Evolutionary conservation across 1,140 invertebrate species (phyloP), one percentile per base, ranked within the genome.

Genomic region (Solenopsis invicta): DNA sequence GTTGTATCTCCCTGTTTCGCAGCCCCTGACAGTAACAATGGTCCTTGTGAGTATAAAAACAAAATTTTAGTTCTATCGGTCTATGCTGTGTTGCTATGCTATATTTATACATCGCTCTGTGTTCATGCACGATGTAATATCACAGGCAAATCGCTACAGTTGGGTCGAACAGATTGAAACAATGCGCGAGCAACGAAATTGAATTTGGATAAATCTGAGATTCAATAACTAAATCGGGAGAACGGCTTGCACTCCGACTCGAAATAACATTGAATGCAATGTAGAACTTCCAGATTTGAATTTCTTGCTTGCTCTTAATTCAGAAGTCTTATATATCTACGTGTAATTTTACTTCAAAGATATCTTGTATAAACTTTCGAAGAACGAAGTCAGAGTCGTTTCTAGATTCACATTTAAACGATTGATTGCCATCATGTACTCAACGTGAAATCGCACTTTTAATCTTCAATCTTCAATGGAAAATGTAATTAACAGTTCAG

Each of bases 11-110:
- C 94, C 94, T 94, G 92, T 95, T 95, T 94, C 96, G 96, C 97
- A 97, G 97, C 97, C 95, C 97, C 97, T 94, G 97, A 97, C 96
- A 97, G 97, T 97, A 97, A 97, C 96, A 97, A 97, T 97, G 97
- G 97, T 96, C 97, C 97, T 96, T 97, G 97, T 98, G 97, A 98
- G 97, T 98, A 98, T 97, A 95, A 95, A 94, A 94, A 90, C 41
- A 81, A 93, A 91, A 90, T 89, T 92, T 92, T 92, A 94, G 91
- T 95, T 95, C 92, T 95, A 93, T 95, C 94, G 92, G 92, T 93
- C 92, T 95, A 48, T 84, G 92, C 92, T 95, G 93, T 95, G 93
- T 94, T 90, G 93, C 93, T 95, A 90, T 92, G 89, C 92, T 94
- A 85, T 84, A 56, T 91, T 91, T 88, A 91, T 91, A 94, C 88